Evolutionary conservation across 1,140 invertebrate species (phyloP).

Genomic region (Drosophila bocqueti): DNA sequence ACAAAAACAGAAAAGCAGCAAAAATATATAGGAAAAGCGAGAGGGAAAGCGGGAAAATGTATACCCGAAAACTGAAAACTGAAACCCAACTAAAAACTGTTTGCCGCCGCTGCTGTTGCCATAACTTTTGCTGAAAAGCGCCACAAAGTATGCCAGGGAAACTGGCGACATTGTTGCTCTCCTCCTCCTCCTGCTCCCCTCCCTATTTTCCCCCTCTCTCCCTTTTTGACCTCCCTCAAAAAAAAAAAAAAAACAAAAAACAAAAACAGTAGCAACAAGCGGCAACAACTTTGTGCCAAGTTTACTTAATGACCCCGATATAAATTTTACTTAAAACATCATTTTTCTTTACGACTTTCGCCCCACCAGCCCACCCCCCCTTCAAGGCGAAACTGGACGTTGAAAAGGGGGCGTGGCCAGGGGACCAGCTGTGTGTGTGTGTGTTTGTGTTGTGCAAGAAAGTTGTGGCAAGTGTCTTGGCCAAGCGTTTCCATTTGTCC

Average conservation of each 20-base stretch:
- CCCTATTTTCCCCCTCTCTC: not conserved
- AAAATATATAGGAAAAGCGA: not conserved
- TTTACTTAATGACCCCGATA: slow-evolving; percentile 83
- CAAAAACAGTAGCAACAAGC: slow-evolving; percentile 52
- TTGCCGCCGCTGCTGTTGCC: slow-evolving; percentile 34
- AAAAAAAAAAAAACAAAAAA: slow-evolving; percentile 3
- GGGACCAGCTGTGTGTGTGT: not conserved
- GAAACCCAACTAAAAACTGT: slow-evolving; percentile 52
- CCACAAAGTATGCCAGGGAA: slow-evolving; percentile 78
- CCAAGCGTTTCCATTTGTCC: slow-evolving; percentile 25
- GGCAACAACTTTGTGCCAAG: slow-evolving; percentile 81
- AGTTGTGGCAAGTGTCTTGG: slow-evolving; percentile 33
- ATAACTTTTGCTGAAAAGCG: slow-evolving; percentile 67
- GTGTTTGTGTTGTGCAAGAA: slow-evolving; percentile 28
- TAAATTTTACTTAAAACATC: slow-evolving; percentile 84
- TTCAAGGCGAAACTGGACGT: slow-evolving; percentile 23
- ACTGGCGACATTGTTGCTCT: slow-evolving; percentile 77
- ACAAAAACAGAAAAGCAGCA: slow-evolving; percentile 10
- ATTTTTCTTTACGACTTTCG: slow-evolving; percentile 81
- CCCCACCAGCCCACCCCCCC: slow-evolving; percentile 17
- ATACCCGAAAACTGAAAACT: slow-evolving; percentile 33
- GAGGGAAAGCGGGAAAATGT: slow-evolving; percentile 27
- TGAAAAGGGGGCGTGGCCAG: not conserved
- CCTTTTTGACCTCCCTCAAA: too few relatives aligned
- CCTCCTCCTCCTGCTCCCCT: not conserved